These are phyloP conservation scores for Clostera curtula DNA, from an alignment of 2,888 invertebrate species.

Conservation along the genomic window DNA sequence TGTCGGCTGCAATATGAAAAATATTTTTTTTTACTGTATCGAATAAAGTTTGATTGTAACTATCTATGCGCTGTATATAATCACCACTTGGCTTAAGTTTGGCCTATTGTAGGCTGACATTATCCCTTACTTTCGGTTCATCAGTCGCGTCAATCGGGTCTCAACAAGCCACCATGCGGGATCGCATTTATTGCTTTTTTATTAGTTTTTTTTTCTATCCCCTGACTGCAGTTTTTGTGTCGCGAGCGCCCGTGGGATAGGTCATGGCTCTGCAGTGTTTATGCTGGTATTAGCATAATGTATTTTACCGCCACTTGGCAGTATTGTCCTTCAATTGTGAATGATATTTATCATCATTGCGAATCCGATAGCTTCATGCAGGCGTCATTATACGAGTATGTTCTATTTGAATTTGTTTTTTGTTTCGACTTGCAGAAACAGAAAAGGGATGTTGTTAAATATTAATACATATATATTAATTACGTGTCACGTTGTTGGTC, in stretches of 20 bases:
- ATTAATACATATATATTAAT: too few species aligned
- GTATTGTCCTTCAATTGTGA: conserved; percentile 50
- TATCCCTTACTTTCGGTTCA: conserved; percentile 53
- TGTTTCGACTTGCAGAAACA: too few species aligned
- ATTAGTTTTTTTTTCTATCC: conserved; percentile 63
- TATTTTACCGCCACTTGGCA: conserved; percentile 37
- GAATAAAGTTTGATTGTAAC: too few species aligned
- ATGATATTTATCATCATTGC: conserved; percentile 29
- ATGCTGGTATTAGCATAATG: conserved; percentile 75
- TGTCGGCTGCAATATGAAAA: too few species aligned
- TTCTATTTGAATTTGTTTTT: too few species aligned
- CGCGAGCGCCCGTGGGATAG: conserved; percentile 66
- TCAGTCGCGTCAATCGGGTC: conserved; percentile 63
- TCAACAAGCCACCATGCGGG: conserved; percentile 72
- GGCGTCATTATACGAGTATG: too few species aligned
- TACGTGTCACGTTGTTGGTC: too few species aligned
- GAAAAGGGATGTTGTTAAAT: too few species aligned
- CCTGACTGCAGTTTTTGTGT: conserved; percentile 64
- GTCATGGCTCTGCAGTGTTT: conserved; percentile 50
- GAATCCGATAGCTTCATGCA: conserved; percentile 8
- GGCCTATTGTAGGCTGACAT: conserved; percentile 21
- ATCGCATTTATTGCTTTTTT: conserved; percentile 74
- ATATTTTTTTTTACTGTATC: conserved; percentile 1
- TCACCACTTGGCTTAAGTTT: conserved; percentile 11
- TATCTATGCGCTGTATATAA: conserved; percentile 9